Percentiles rank a stretch among this genome's conserved stretches.
Evolutionary conservation across 30 jellyfish, hydroid and myxozoan species (phyloP).

Genomic region (Morbakka virulenta): DNA sequence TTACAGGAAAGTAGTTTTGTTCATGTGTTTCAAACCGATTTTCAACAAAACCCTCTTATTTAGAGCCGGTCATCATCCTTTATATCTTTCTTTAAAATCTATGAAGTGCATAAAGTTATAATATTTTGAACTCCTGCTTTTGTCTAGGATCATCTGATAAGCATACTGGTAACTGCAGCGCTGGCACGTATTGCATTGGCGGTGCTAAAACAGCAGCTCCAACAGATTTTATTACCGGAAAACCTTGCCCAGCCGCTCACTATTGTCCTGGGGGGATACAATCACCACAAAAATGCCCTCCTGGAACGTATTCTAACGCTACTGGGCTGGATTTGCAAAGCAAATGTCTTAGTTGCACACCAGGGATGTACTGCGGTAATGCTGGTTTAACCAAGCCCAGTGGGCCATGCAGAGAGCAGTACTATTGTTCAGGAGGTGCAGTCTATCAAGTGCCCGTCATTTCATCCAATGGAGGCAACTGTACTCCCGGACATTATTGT

Average conservation of each 20-base stretch:
- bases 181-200: conserved; percentile 80
- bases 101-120: no score
- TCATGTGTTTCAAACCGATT: not conserved
- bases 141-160: conserved; percentile 88
- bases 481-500: conserved; percentile 97
- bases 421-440: conserved; percentile 67
- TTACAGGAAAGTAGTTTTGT: no score
- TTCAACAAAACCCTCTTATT: no score
- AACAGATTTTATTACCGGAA: conserved; percentile 71
- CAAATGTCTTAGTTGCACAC: conserved; percentile 78
- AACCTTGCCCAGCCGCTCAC: conserved; percentile 78
- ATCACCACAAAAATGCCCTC: conserved; percentile 79
- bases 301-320: conserved; percentile 78
- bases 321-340: conserved; percentile 59
- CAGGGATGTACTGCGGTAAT: conserved; percentile 75
- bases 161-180: conserved; percentile 72
- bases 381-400: conserved; percentile 82
- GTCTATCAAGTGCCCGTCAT: conserved; percentile 49
- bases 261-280: conserved; percentile 81
- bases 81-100: no score
- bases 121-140: no score
- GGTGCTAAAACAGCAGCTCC: conserved; percentile 88
- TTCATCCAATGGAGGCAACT: conserved; percentile 65
- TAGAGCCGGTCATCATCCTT: no score
- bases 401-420: conserved; percentile 62